Conservation (phyloP, 2,797 vertebrate species). For the Gymnodraco acuticeps region DNA sequence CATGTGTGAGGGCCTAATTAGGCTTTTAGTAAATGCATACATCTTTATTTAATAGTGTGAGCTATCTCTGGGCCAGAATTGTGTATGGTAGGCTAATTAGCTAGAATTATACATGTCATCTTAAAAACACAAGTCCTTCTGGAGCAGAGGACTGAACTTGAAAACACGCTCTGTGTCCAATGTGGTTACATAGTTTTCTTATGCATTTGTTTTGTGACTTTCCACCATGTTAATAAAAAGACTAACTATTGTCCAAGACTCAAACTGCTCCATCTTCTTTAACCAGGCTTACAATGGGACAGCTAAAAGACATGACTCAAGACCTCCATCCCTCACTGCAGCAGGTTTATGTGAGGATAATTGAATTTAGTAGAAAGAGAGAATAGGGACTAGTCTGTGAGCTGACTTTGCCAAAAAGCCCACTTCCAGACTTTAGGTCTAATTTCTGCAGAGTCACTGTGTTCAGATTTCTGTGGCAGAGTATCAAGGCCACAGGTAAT, state of each 20-base stretch:
- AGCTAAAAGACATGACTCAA: conserved; percentile 48
- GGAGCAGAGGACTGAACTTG: conserved; percentile 10
- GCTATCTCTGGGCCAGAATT: conserved; percentile 13
- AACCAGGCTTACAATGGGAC: conserved; percentile 36
- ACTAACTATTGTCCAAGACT: conserved; percentile 27
- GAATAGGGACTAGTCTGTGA: conserved; percentile 56
- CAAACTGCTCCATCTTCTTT: conserved; percentile 33
- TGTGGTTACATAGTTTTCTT: conserved; percentile 7
- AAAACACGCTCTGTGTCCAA: neutral
- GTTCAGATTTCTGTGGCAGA: conserved; percentile 65
- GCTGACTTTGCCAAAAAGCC: conserved; percentile 59
- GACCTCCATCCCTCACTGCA: conserved; percentile 51
- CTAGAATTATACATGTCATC: conserved; percentile 13
- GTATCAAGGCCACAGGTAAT: conserved; percentile 80
- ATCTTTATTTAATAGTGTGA: conserved; percentile 26
- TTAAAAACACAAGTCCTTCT: neutral
- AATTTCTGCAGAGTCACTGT: conserved; percentile 68
- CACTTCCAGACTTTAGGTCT: conserved; percentile 66
- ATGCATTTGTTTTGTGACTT: neutral
- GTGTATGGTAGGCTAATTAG: conserved; percentile 31
- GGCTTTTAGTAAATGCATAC: conserved; percentile 19
- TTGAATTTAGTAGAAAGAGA: conserved; percentile 69
- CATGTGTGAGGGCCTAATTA: conserved; percentile 26
- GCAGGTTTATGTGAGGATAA: conserved; percentile 66
- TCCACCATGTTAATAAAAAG: conserved; percentile 8